phyloP scores from a whole-genome alignment of 2,113 vertebrate species.

The Saccopteryx leptura region DNA sequence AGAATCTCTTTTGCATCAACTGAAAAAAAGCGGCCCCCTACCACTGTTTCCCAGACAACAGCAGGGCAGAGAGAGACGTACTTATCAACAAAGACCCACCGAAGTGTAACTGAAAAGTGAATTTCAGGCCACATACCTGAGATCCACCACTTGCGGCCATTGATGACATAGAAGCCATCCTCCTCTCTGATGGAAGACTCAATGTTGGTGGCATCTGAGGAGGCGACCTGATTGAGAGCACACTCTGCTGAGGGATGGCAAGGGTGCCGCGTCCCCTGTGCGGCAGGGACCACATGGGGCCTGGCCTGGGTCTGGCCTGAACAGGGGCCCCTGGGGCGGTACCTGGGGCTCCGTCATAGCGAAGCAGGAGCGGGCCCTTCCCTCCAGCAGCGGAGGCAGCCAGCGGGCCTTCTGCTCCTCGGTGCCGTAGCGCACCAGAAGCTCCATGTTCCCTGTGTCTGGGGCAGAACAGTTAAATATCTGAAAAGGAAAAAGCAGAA shows the following conservation, averaged over 20 bases:
- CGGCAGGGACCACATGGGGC: accelerated
- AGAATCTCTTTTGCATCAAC: neutral
- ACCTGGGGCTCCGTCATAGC: conserved; percentile 89
- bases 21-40: neutral
- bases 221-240: conserved; percentile 83
- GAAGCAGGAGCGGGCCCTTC: conserved; percentile 86
- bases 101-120: neutral
- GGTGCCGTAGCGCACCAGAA: conserved; percentile 84
- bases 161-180: conserved; percentile 77
- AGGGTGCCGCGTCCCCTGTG: accelerated
- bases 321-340: neutral
- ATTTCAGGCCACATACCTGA: conserved; percentile 80
- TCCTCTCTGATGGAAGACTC: conserved; percentile 87
- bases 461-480: conserved; percentile 88
- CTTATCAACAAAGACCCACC: neutral
- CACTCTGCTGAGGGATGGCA: neutral
- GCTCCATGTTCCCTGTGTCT: conserved; percentile 88
- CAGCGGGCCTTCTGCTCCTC: conserved; percentile 85
- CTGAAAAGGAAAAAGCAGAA: conserved; percentile 61
- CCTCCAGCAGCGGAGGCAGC: conserved; percentile 84
- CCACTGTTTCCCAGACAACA: neutral
- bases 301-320: neutral
- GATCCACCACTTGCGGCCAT: conserved; percentile 89
- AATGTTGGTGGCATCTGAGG: conserved; percentile 87
- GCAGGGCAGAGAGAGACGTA: neutral